Base-by-base conservation (phyloP, 2,113 vertebrate species). In the Budorcas taxicolor region DNA sequence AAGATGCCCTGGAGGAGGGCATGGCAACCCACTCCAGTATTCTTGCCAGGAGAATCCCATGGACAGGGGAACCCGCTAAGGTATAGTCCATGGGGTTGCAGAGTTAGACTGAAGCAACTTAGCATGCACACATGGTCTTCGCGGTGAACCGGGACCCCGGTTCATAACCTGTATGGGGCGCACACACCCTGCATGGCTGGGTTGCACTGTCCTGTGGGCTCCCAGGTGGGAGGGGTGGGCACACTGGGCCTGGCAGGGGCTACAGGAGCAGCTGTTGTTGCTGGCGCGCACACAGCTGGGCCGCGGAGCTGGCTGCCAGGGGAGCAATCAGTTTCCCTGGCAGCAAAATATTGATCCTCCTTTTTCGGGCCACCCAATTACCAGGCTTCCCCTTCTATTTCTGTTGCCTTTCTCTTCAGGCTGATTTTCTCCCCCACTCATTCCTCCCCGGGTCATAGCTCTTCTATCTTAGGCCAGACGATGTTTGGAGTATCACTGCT, bases 311-410 rank as follows among this genome's bases (percentile, higher is more conserved):
- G 16, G 60, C 94, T 89, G 97, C 92, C 94, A 87, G 94, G 55
- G 76, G 67, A 95, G 88, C 31, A 43, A 62, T 40, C n/a, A 86
- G 71, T 90, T 90, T 76, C 29, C 1, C 91, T 45, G 40, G 58
- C 85, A 87, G 92, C 81, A 74, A 85, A 93, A 94, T 83, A 92
- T 67, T 87, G 97, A 89, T 96, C 92, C 92, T 86, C 86, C 57
- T 86, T 89, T 89, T 94, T 12, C 2, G 55, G 91, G 91, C 36
- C 58, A 45, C 94, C 84, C 92, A 95, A 83, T 97, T 74, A 87
- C 81, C 74, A 80, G 97, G 92, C 92, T 97, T 97, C 84, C 97
- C 96, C 50, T 92, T 88, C 97, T 97, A 89, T 93, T 98, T 97
- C 93, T 94, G 90, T 58, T 40, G 74, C 52, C 47, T 91, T 95